A percentile compares a stretch with the other conserved stretches of the same genome.
These are phyloP conservation scores for Manis javanica DNA, from an alignment of 2,797 vertebrate species.

Conservation along the genomic window DNA sequence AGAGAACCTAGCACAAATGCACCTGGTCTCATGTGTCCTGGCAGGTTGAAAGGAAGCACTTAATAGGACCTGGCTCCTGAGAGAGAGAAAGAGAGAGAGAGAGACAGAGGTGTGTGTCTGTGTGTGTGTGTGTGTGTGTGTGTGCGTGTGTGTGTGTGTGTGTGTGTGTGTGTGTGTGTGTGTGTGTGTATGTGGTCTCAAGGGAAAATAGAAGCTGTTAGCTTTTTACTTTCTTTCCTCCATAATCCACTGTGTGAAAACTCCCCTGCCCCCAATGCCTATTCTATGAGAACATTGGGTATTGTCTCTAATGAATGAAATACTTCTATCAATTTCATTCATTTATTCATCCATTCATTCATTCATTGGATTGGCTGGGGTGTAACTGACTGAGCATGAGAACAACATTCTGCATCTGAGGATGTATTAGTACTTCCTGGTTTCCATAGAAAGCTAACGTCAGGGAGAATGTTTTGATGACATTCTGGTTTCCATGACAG, in stretches of 20 bases:
- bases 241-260: background rate
- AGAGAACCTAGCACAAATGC: background rate
- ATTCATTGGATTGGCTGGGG: background rate
- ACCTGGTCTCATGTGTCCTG: background rate
- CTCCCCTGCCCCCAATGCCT: background rate
- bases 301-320: too few relatives aligned
- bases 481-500: conserved; percentile 62
- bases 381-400: background rate
- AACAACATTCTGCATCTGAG: background rate
- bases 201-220: background rate
- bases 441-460: conserved; percentile 5
- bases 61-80: too few relatives aligned
- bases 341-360: background rate
- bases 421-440: background rate
- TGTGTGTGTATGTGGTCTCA: background rate
- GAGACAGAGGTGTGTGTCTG: background rate
- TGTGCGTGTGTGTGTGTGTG: too few relatives aligned
- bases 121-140: too few relatives aligned
- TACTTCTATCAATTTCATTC: background rate
- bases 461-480: background rate
- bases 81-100: too few relatives aligned
- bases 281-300: background rate
- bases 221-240: background rate
- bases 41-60: background rate
- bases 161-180: background rate